Conservation (phyloP, 2,797 vertebrate species). For the Myiotriccus ornatus region DNA sequence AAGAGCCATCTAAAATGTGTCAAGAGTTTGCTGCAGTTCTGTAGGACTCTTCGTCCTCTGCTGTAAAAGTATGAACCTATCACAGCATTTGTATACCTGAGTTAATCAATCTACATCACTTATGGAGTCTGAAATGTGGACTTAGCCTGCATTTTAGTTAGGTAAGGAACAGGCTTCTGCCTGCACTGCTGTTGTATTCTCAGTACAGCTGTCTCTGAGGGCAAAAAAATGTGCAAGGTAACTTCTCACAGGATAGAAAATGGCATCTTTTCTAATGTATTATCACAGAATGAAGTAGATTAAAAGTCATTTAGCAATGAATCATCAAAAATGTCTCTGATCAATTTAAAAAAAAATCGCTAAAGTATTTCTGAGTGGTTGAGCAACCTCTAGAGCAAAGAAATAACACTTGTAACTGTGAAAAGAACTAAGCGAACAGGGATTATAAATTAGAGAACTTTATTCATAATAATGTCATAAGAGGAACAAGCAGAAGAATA, state of each 20-base stretch:
- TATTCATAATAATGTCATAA: not conserved
- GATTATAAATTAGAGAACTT: not conserved
- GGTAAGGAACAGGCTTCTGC: not conserved
- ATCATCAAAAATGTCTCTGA: conserved; percentile 37
- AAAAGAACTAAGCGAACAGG: not conserved
- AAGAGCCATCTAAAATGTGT: not conserved
- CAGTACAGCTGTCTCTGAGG: not conserved
- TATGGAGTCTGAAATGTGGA: not conserved
- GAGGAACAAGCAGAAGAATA: not conserved
- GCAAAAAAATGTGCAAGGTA: not conserved
- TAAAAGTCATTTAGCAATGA: conserved; percentile 38
- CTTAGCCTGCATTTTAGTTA: not conserved
- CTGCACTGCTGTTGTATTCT: not conserved
- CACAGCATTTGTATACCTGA: not conserved
- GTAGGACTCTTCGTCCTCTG: not conserved
- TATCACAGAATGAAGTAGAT: conserved; percentile 2
- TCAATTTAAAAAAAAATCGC: conserved; percentile 4
- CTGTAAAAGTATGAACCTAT: not conserved
- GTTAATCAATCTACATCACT: not conserved
- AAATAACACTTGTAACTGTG: conserved; percentile 61
- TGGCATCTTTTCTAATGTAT: not conserved
- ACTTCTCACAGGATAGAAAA: conserved; percentile 2
- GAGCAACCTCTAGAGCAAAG: conserved; percentile 56
- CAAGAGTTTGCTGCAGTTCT: not conserved
- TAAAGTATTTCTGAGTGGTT: conserved; percentile 52